Evolutionary conservation across 2,888 invertebrate species (phyloP).

Genomic region (Leptopilina drosophilae): DNA sequence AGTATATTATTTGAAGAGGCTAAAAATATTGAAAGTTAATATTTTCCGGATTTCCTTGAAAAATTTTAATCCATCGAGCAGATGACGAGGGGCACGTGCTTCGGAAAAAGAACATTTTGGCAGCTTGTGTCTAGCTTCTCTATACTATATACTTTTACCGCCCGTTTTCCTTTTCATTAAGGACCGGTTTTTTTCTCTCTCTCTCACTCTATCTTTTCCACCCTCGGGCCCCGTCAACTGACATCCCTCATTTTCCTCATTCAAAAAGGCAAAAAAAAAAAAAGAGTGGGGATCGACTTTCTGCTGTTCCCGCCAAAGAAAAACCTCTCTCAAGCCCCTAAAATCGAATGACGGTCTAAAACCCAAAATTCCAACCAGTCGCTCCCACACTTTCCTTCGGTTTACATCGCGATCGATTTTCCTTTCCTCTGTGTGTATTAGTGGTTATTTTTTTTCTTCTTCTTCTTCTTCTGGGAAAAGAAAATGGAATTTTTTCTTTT

Average conservation of each 20-base stretch:
- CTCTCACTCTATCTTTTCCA: not conserved
- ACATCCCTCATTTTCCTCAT: constrained; percentile 32
- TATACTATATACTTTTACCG: not conserved
- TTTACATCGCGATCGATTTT: not conserved
- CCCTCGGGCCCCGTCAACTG: not conserved
- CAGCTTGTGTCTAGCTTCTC: not conserved
- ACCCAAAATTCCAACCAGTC: constrained; percentile 28
- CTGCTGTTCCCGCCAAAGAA: constrained; percentile 36
- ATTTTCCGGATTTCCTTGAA: constrained; percentile 4
- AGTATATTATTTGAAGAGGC: not conserved
- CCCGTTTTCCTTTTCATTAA: constrained; percentile 35
- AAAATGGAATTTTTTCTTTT: constrained; percentile 14
- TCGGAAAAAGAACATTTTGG: not conserved
- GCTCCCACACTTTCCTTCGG: constrained; percentile 20
- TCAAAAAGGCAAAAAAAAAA: not conserved
- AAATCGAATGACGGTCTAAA: not conserved
- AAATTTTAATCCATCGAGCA: constrained; percentile 22
- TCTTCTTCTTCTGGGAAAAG: not conserved
- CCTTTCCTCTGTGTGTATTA: no score
- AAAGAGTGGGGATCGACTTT: constrained; percentile 26
- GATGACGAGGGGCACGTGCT: constrained; percentile 39
- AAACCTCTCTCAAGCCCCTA: not conserved
- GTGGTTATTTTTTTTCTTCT: not conserved
- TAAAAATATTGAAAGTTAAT: constrained; percentile 11
- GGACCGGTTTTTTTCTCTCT: not conserved